Conservation (phyloP, 2,113 vertebrate genomes). For the Lagenorhynchus albirostris region DNA sequence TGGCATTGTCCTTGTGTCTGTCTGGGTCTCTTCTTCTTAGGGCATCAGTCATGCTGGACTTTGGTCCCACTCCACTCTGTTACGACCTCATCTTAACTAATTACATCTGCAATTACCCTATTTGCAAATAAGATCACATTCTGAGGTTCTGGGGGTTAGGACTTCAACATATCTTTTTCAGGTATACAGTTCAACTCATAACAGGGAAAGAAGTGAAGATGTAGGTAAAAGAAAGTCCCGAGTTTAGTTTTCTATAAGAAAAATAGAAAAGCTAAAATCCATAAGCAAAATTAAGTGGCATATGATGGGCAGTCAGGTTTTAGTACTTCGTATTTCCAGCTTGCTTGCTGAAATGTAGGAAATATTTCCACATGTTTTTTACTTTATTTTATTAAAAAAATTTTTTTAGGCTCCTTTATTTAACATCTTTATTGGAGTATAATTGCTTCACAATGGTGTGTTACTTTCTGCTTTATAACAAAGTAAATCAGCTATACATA, state of each 20-base stretch:
- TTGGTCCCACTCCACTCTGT: background rate
- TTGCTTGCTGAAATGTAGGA: background rate
- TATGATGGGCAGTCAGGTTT: background rate
- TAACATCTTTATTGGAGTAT: too few species aligned
- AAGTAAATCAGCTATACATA: too few species aligned
- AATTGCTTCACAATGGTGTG: too few species aligned
- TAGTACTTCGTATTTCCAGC: background rate
- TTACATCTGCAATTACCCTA: background rate
- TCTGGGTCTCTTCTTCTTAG: background rate
- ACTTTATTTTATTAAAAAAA: too few species aligned
- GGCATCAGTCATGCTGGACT: background rate
- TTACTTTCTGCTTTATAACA: too few species aligned
- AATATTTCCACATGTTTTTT: background rate
- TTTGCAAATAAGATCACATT: background rate
- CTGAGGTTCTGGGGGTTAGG: background rate
- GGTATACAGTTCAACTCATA: background rate
- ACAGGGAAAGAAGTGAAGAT: background rate
- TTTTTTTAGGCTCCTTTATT: too few species aligned
- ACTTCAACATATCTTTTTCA: too few species aligned
- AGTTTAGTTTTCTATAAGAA: background rate
- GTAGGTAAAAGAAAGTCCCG: background rate
- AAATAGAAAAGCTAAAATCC: background rate
- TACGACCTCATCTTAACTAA: background rate
- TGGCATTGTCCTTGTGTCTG: background rate
- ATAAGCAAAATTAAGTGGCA: background rate